Evolutionary conservation across 2,113 vertebrate genomes (phyloP).

Genomic region (Gymnocephalus cernua): DNA sequence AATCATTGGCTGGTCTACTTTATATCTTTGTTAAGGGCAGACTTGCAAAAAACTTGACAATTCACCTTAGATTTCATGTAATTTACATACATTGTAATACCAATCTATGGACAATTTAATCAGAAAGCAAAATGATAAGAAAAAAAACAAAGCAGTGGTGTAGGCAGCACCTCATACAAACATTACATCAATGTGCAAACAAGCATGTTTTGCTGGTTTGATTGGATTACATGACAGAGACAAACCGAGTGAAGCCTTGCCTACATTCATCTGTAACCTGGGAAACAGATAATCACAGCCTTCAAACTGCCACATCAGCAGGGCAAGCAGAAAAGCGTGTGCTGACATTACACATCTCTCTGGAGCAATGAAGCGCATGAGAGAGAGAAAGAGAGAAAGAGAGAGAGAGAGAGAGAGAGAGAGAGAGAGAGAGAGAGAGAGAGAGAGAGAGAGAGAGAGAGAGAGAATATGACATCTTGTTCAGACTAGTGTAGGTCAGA

Average conservation of each 20-base stretch:
- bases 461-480: slow-evolving; percentile 1
- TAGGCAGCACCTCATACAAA: not conserved
- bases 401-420: not conserved
- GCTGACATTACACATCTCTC: slow-evolving; percentile 78
- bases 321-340: slow-evolving; percentile 58
- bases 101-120: not conserved
- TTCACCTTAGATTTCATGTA: not conserved
- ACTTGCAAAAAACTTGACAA: not conserved
- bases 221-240: slow-evolving; percentile 37
- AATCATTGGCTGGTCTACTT: too few species aligned
- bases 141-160: not conserved
- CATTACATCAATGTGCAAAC: slow-evolving; percentile 5
- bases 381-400: not conserved
- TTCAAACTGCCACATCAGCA: slow-evolving; percentile 79
- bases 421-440: not conserved
- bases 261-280: slow-evolving; percentile 53
- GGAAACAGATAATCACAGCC: slow-evolving; percentile 66
- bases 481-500: not conserved
- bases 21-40: not conserved
- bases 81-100: not conserved
- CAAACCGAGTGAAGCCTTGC: slow-evolving; percentile 27
- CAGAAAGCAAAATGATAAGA: not conserved
- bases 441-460: not conserved
- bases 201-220: slow-evolving; percentile 15
- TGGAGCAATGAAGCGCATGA: slow-evolving; percentile 68